A percentile compares a stretch with the other conserved stretches of the same genome.
Conservation (phyloP, 1,140 invertebrate species). For the Odontomachus brunneus region DNA sequence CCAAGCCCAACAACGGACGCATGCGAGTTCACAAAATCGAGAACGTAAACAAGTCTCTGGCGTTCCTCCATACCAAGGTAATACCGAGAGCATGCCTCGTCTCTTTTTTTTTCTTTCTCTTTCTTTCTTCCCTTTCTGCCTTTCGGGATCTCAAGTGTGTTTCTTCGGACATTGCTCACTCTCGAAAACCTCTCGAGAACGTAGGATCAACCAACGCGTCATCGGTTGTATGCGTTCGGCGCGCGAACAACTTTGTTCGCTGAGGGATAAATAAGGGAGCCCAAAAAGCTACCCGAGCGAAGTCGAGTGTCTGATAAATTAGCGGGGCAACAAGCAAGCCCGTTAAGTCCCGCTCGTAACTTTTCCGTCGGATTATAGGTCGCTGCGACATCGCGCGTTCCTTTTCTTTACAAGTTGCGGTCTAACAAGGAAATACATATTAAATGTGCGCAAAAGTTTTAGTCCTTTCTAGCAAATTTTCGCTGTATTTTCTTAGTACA, state of each 20-base stretch:
- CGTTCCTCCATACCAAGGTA: conserved; percentile 99
- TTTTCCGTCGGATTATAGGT: conserved; percentile 4
- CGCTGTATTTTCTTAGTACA: no score
- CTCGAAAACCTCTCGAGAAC: conserved; percentile 49
- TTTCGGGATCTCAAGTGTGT: conserved; percentile 31
- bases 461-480: no score
- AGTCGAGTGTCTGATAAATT: conserved; percentile 38
- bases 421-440: no score
- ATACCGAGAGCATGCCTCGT: conserved; percentile 58
- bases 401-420: background rate
- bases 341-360: conserved; percentile 30
- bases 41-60: conserved; percentile 99
- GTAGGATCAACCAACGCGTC: conserved; percentile 5
- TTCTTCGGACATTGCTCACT: conserved; percentile 26
- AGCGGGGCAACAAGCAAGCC: conserved; percentile 11
- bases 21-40: conserved; percentile 99
- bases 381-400: background rate
- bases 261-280: conserved; percentile 37
- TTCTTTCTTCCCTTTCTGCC: background rate
- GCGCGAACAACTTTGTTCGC: conserved; percentile 42
- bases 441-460: no score
- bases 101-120: background rate
- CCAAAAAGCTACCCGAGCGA: conserved; percentile 24
- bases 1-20: conserved; percentile 97
- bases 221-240: background rate